Evolutionary conservation across 37 sponge, comb jelly and placozoan genomes (phyloP), one percentile per base, ranked within the genome.

Genomic region (Beroe ovata): DNA sequence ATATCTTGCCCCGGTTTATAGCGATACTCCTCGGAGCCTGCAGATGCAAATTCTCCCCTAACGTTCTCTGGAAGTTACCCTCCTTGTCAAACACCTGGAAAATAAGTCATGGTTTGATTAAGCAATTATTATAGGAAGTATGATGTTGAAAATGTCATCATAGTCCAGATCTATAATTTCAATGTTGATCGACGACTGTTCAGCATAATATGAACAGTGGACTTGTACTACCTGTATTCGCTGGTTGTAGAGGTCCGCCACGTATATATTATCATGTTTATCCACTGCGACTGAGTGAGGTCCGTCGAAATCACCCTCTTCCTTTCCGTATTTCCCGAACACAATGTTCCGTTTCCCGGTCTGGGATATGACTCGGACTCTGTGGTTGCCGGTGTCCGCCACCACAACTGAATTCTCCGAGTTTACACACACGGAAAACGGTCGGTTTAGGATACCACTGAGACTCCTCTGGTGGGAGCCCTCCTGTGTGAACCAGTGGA

Each of bases 351-450:
- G 47, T 2, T 39, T 11, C 84, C 84, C 84, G 58, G 84, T 25
- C 84, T 77, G 84, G 1, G 54, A 42, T 30, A 77, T 77, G 54
- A 77, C 84, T 2, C 84, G 26, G 26, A 77, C 84, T 19, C 84
- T 33, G 84, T 77, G 84, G 84, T 77, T 77, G 42, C 84, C 84
- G 36, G 84, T 77, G 47, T 77, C 84, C 1, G 84, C 84, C 54
- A 77, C 84, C 42, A 77, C 84, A 25, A 77, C 84, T 25, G 84
- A 77, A 54, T 77, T 77, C 42, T 77, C 84, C 19, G 84, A 77
- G 54, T 39, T 42, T 20, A 77, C 54, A 29, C 84, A 77, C 4
- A 77, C 54, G 35, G 84, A 77, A 54, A 77, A 77, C 3, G 84
- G 84, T 6, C 84, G 42, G 84, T 77, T 77, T 1, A 77, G 84